Conservation (phyloP, 2,888 invertebrate species). For the Tenthredo mesomela region DNA sequence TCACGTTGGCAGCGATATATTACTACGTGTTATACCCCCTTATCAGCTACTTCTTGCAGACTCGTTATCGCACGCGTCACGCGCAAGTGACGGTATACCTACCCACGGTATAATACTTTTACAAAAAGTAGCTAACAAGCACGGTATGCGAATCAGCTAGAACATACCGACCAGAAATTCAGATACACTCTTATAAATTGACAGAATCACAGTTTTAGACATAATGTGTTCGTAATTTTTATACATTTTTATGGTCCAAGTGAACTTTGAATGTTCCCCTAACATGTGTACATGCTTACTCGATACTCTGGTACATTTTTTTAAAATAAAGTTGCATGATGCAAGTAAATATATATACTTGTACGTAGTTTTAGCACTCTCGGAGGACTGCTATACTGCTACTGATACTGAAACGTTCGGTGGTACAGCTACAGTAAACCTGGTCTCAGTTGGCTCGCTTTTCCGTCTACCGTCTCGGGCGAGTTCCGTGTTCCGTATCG, state of each 20-base stretch:
- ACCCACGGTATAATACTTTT: background rate
- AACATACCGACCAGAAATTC: background rate
- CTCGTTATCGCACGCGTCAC: conserved; percentile 48
- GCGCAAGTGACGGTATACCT: conserved; percentile 21
- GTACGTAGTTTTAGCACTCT: conserved; percentile 27
- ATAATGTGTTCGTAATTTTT: background rate
- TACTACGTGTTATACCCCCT: conserved; percentile 21
- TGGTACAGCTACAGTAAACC: background rate
- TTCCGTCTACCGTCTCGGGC: conserved; percentile 42
- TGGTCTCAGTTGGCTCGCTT: conserved; percentile 48
- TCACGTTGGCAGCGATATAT: conserved; percentile 27
- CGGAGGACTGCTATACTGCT: background rate
- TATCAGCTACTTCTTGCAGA: conserved; percentile 19
- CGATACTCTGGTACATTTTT: background rate
- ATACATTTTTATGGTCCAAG: background rate
- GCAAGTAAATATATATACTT: background rate
- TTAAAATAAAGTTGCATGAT: background rate
- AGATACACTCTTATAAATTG: background rate
- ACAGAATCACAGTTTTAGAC: background rate
- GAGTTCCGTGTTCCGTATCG: conserved; percentile 66
- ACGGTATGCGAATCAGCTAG: conserved; percentile 1
- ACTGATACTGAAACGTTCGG: background rate
- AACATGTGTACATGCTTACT: background rate
- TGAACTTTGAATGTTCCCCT: background rate
- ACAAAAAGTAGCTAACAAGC: conserved; percentile 34